Evolutionary conservation across 2,797 vertebrate genomes (phyloP), one percentile per base, ranked within the genome.

Genomic region (Pogonophryne albipinna): DNA sequence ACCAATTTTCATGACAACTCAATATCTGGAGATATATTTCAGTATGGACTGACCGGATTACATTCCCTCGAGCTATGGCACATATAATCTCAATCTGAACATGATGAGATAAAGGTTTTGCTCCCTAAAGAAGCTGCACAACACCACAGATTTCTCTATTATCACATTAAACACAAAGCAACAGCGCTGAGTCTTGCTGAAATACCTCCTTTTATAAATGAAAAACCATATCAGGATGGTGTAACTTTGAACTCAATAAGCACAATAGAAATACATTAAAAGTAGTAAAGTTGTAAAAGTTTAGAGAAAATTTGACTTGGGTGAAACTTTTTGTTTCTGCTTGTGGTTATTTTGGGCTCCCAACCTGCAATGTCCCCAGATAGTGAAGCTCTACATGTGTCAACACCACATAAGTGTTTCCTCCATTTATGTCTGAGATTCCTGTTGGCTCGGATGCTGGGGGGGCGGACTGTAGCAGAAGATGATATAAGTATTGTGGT

Each of bases 401-500:
- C 77, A 85, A 75, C 74, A 71, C 4, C 41, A 8, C 53, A 79
- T 88, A 84, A 74, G 60, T 63, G 65, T 61, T 84, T 80, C 76
- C 76, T 76, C 75, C 66, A 76, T 76, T 87, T 76, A 70, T 51
- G 46, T 74, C 70, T 63, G 69, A 69, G 68, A 69, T 78, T 62
- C 69, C 55, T 78, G 66, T 85, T 85, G 75, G 75, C 50, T 50
- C 44, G 61, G 49, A 81, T 78, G 65, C 66, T 76, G 53, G 12
- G 34, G 34, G 60, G 83, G 83, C 27, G 27, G 34, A 85, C 74
- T 17, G 44, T 27, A 81, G 74, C 69, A 69, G 84, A 89, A 87
- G 89, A 89, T 80, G 83, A 85, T 91, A 91, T 86, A 88, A 83
- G 87, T 72, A 80, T 84, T 77, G 74, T 61, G 80, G 85, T 81